Percentiles rank a stretch among this genome's conserved stretches.
Conservation (phyloP, 2,797 vertebrate genomes). For the Ciconia nigra region DNA sequence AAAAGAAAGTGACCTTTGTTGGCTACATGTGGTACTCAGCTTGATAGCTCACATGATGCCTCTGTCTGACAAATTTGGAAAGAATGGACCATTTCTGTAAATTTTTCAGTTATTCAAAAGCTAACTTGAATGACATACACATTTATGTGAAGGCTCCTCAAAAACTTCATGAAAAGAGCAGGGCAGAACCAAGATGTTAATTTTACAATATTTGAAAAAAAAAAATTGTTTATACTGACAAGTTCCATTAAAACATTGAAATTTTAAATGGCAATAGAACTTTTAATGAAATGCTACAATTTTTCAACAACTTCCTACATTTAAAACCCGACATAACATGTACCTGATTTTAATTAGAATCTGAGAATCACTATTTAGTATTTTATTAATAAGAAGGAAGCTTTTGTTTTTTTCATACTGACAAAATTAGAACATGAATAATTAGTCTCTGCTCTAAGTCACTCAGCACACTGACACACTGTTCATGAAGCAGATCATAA, state of each 20-base stretch:
- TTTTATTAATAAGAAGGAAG: background rate
- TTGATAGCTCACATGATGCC: background rate
- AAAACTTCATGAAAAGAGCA: background rate
- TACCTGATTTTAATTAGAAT: background rate
- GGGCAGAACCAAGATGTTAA: background rate
- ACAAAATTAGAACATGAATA: background rate
- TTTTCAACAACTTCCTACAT: background rate
- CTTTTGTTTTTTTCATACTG: background rate
- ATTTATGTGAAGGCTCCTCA: background rate
- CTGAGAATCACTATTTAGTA: background rate
- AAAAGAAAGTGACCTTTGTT: background rate
- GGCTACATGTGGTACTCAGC: background rate
- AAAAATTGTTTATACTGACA: background rate
- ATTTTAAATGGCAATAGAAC: background rate
- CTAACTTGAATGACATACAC: background rate
- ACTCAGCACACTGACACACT: background rate
- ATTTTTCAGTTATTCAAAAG: background rate
- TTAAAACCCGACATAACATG: fast-evolving
- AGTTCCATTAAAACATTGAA: background rate
- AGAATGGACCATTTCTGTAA: background rate
- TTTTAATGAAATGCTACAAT: background rate
- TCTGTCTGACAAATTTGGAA: background rate
- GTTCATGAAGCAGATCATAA: background rate
- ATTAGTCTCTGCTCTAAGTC: background rate
- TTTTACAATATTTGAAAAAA: background rate